Conservation (phyloP, 30 jellyfish, hydroid and myxozoan species). For the Catostylus mosaicus region DNA sequence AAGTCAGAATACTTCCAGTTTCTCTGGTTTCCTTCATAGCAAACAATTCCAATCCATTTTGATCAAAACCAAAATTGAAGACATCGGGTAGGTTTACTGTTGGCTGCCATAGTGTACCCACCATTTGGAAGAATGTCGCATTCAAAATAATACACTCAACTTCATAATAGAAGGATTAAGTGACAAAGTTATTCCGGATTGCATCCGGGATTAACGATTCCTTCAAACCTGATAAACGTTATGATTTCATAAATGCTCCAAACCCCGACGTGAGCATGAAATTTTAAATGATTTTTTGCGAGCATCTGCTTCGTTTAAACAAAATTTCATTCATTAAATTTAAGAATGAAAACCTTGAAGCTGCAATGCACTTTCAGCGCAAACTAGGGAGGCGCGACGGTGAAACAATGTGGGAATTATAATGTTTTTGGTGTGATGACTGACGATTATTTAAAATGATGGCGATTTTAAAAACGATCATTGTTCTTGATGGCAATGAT, state of each 20-base stretch:
- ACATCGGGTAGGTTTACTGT: background rate
- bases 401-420: background rate
- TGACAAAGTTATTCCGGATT: background rate
- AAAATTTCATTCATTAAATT: background rate
- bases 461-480: no score
- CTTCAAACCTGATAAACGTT: background rate
- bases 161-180: conserved; percentile 3
- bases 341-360: background rate
- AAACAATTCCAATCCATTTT: background rate
- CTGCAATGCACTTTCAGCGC: background rate
- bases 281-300: background rate
- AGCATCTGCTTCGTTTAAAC: background rate
- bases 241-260: background rate
- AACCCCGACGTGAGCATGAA: background rate
- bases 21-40: background rate
- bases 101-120: background rate
- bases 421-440: no score
- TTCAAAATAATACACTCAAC: background rate
- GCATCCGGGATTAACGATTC: conserved; percentile 11
- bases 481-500: no score
- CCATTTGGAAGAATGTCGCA: conserved; percentile 13
- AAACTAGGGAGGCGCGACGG: conserved; percentile 25
- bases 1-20: conserved; percentile 7
- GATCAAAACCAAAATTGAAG: background rate
- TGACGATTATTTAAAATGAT: no score